Base-by-base conservation (phyloP, 1,140 invertebrate species). In the Sipha flava region DNA sequence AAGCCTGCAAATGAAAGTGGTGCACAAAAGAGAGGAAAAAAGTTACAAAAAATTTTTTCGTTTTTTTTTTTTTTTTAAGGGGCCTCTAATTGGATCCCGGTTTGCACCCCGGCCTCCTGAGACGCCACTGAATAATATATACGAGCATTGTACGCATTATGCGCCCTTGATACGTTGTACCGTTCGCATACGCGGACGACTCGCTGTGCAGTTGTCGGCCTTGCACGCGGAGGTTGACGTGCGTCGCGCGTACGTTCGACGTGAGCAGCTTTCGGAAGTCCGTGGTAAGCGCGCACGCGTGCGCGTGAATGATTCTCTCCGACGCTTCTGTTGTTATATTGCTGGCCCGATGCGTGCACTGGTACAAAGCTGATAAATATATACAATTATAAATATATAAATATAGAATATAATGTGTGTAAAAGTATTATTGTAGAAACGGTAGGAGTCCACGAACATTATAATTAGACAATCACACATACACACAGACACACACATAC, bases 221-320 rank as follows among this genome's bases (percentile, higher is more conserved):
- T 73, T 37, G 43, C 21, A 31, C 26, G n/a, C n/a, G 37, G 43
- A 70, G 66, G 66, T 31, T 70, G 66, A 70, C 45, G 43, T 45
- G 49, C n/a, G n/a, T n/a, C n/a, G n/a, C n/a, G 62, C 10, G n/a
- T 66, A 40, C 40, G 62, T 34, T 18, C n/a, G 70, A 73, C 70
- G 70, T 73, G 70, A 73, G 70, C 23, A 73, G 70, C 47, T 73
- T 73, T 73, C 70, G 47, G 70, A 73, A 73, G 47, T 73, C 29
- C 31, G 29, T 21, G n/a, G 29, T 47, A 47, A 4, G 18, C 49
- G 49, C 16, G 12, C 4, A 18, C 49, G 49, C n/a, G 4, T 10
- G n/a, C 49, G 21, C 49, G 21, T 45, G 43, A 45, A 16, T 16
- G 43, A 45, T 45, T 45, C 6, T 45, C 16, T 16, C 43, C 16